Base-by-base conservation (phyloP, 1,140 invertebrate genomes). In the Nomia melanderi region DNA sequence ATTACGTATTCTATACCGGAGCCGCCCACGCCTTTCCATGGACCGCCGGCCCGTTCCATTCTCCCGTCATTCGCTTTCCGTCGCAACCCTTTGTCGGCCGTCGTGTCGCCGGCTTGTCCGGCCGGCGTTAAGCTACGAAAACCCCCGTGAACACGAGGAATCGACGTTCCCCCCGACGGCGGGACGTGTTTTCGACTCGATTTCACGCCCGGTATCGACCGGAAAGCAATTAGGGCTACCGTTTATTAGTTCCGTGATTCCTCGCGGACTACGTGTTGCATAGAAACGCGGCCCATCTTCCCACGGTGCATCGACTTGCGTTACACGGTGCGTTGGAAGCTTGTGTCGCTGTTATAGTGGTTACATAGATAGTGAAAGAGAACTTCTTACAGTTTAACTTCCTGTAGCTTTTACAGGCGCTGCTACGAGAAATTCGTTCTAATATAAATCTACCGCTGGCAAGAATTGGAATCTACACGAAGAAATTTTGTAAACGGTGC, bases 1-100 rank as follows among this genome's bases (percentile, higher is more conserved):
- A 83, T 83, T 83, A 83, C 82, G 82, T 83, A 83, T 83, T 83
- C 82, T 57, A 33, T 82, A 53, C 76, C 31, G 60, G 54, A 12
- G 41, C 14, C 50, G 54, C 54, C 36, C 47, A 47, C 50, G 78
- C 27, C 62, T 78, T 65, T 82, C 47, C 54, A 31, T 47, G 31
- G 63, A 65, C 70, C 64, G 53, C 59, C 50, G 47, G 1, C 44
- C 27, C 27, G 6, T 71, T 31, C 29, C 20, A 47, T n/a, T 7
- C n/a, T 33, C 12, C 25, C 2, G 39, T 23, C 73, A 29, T 20
- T 67, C 64, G 41, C 1, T 44, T 44, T 44, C 41, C 41, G 33
- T n/a, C 31, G 41, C 11, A 23, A 25, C 39, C 33, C 47, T 11
- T 53, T 20, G 14, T 14, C 23, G 14, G 1, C 5, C 11, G 25